phyloP scores from a whole-genome alignment of 2,888 invertebrate species.

The Cheilosia grossa region DNA sequence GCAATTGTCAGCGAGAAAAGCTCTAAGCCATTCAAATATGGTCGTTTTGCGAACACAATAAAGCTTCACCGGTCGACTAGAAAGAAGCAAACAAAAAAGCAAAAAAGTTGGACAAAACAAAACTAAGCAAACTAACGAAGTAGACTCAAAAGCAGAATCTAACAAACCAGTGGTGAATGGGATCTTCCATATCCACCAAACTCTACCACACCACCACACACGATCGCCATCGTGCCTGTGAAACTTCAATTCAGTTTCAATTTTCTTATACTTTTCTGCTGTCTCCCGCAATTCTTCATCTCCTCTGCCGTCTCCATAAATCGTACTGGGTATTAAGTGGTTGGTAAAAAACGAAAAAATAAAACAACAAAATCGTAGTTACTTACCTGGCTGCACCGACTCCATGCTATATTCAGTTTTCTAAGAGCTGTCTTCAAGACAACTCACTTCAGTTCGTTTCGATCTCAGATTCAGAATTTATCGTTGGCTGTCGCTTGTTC shows the following conservation, averaged over 20 bases:
- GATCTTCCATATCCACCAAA: slow-evolving; percentile 29
- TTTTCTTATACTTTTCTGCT: slow-evolving; percentile 41
- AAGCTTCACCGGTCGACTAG: slow-evolving; percentile 33
- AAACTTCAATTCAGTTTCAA: slow-evolving; percentile 46
- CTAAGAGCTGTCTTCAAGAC: slow-evolving; percentile 72
- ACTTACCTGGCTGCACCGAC: slow-evolving; percentile 71
- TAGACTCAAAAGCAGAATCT: slow-evolving; percentile 42
- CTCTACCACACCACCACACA: slow-evolving; percentile 27
- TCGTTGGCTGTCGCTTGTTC: slow-evolving; percentile 46
- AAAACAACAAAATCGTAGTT: slow-evolving; percentile 32
- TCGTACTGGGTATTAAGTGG: slow-evolving; percentile 71
- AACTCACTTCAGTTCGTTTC: slow-evolving; percentile 64
- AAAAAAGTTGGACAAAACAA: slow-evolving; percentile 26
- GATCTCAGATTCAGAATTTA: slow-evolving; percentile 51
- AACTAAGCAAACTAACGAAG: slow-evolving; percentile 30
- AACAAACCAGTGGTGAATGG: slow-evolving; percentile 52
- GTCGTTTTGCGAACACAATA: slow-evolving; percentile 14
- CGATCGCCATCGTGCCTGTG: slow-evolving; percentile 17
- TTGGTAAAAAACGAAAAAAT: slow-evolving; percentile 35
- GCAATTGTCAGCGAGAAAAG: slow-evolving; percentile 10
- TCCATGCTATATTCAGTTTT: slow-evolving; percentile 64
- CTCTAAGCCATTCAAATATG: slow-evolving; percentile 12
- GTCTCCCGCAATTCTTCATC: slow-evolving; percentile 66
- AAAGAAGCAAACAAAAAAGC: neutral
- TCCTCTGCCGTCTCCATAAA: slow-evolving; percentile 53